phyloP scores from a whole-genome alignment of 2,888 invertebrate species.

The Pheosia tremula region DNA sequence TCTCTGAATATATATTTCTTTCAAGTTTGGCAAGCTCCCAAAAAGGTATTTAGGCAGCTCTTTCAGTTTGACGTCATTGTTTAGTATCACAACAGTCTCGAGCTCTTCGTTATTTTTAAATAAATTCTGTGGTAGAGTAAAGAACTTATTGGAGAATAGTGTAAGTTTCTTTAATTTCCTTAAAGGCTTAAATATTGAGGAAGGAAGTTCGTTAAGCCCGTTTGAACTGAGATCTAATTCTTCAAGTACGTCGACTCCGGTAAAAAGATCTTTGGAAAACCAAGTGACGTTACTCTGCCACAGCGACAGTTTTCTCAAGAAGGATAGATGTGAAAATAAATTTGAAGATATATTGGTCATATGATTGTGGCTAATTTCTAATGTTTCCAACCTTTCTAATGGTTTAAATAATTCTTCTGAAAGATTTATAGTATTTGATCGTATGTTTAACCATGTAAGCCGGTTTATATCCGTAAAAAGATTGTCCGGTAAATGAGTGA shows the following conservation, averaged over 20 bases:
- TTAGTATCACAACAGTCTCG: conserved; percentile 79
- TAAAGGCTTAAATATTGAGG: conserved; percentile 85
- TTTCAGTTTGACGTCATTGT: conserved; percentile 84
- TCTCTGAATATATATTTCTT: conserved; percentile 82
- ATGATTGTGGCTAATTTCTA: conserved; percentile 88
- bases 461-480: conserved; percentile 85
- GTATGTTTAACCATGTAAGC: conserved; percentile 86
- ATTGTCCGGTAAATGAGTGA: conserved; percentile 85
- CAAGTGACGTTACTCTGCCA: conserved; percentile 88
- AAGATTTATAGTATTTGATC: conserved; percentile 84
- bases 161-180: conserved; percentile 86
- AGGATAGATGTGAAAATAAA: conserved; percentile 85
- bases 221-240: conserved; percentile 89
- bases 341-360: conserved; percentile 85
- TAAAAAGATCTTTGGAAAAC: conserved; percentile 86
- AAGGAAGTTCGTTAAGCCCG: conserved; percentile 84
- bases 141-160: conserved; percentile 87
- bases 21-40: conserved; percentile 83
- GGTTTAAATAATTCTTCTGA: conserved; percentile 83
- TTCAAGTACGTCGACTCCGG: conserved; percentile 85
- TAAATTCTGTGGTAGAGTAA: conserved; percentile 84
- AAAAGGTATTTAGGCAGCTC: conserved; percentile 85
- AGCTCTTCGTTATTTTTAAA: conserved; percentile 84
- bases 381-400: conserved; percentile 81
- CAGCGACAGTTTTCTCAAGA: conserved; percentile 86